Conservation (phyloP, 1,140 invertebrate species). For the Lepeophtheirus salmonis region DNA sequence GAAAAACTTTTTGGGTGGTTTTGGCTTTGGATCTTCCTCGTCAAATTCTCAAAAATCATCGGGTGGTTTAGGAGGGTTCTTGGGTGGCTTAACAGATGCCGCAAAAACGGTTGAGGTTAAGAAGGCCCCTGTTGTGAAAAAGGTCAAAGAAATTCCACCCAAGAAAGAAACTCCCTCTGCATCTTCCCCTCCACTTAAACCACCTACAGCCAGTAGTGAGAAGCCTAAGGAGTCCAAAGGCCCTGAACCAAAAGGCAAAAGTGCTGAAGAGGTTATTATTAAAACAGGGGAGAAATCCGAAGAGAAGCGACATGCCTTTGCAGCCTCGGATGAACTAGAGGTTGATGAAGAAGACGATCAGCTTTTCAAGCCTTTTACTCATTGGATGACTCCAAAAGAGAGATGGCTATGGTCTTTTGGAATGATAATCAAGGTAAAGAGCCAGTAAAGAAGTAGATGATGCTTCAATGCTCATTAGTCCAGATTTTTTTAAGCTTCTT, state of each 20-base stretch:
- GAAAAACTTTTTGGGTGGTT: not conserved
- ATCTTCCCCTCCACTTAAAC: not conserved
- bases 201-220: not conserved
- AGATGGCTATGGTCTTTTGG: slow-evolving; percentile 14
- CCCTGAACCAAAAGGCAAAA: not conserved
- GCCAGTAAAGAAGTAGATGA: not conserved
- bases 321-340: not conserved
- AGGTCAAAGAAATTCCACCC: not conserved
- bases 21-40: not conserved
- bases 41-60: not conserved
- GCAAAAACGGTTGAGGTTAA: not conserved
- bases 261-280: too few species aligned
- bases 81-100: not conserved
- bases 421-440: slow-evolving; percentile 9
- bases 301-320: not conserved
- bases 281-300: too few species aligned
- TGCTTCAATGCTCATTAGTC: not conserved
- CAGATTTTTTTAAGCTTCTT: not conserved
- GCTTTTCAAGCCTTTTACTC: slow-evolving; percentile 2
- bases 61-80: not conserved
- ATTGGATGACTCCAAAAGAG: slow-evolving; percentile 4
- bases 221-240: not conserved
- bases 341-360: not conserved
- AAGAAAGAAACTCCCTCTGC: not conserved
- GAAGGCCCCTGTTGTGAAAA: not conserved